Conservation (phyloP, 2,888 invertebrate genomes). For the Archaeoteleia sp. region DNA sequence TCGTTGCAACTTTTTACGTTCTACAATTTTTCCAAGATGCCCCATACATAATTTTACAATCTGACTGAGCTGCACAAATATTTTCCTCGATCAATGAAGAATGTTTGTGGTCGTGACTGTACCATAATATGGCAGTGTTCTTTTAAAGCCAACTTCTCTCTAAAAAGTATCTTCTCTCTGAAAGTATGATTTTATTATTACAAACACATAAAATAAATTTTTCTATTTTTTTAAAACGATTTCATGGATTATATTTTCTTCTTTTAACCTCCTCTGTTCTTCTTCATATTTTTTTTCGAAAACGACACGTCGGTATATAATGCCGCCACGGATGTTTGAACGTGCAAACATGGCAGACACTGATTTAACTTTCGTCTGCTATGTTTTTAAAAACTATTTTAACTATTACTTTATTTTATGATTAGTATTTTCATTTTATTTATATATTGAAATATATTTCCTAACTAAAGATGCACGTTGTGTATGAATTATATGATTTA, state of each 20-base stretch:
- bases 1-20: constrained; percentile 62
- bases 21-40: constrained; percentile 66
- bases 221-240: constrained; percentile 36
- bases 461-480: too few relatives aligned
- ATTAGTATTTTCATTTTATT: too few relatives aligned
- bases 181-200: not conserved
- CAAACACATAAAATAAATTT: constrained; percentile 42
- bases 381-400: too few relatives aligned
- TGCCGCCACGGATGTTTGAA: constrained; percentile 66
- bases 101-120: constrained; percentile 57
- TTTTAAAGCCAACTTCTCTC: constrained; percentile 54
- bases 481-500: too few relatives aligned
- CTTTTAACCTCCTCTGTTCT: constrained; percentile 32
- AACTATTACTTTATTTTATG: too few relatives aligned
- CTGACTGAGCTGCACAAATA: constrained; percentile 51
- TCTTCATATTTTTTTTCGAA: constrained; percentile 53
- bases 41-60: constrained; percentile 64
- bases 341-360: constrained; percentile 58
- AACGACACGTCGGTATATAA: constrained; percentile 50
- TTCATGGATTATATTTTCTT: constrained; percentile 47
- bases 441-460: too few relatives aligned
- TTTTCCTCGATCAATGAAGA: not conserved
- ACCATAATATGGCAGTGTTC: constrained; percentile 56
- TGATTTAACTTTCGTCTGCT: constrained; percentile 33
- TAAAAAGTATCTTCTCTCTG: constrained; percentile 51